Percentiles rank a stretch among this genome's conserved stretches.
Conservation (phyloP, 2,888 invertebrate genomes). For the Diaphora mendica region DNA sequence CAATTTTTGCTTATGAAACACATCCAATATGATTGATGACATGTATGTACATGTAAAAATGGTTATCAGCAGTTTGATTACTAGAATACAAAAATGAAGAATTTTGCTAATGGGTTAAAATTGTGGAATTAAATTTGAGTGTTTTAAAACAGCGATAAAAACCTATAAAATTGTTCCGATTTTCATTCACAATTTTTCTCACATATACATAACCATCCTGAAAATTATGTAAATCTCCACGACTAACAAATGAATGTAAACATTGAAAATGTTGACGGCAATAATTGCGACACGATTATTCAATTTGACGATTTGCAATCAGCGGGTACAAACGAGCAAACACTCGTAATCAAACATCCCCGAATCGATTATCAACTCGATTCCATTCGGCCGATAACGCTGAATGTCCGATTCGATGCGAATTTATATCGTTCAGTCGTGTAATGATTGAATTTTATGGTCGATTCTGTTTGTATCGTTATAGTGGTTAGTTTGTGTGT, state of each 20-base stretch:
- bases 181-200: slow-evolving; percentile 47
- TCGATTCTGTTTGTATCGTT: slow-evolving; percentile 38
- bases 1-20: not conserved
- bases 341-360: slow-evolving; percentile 77
- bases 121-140: not conserved
- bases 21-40: not conserved
- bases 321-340: slow-evolving; percentile 82
- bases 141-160: slow-evolving; percentile 4
- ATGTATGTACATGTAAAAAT: not conserved
- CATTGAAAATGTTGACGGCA: slow-evolving; percentile 69
- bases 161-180: slow-evolving; percentile 31
- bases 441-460: slow-evolving; percentile 59
- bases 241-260: slow-evolving; percentile 68
- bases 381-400: slow-evolving; percentile 57
- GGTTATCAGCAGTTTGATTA: too few relatives aligned
- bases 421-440: slow-evolving; percentile 51
- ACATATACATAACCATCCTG: slow-evolving; percentile 38
- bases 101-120: not conserved
- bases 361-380: slow-evolving; percentile 79
- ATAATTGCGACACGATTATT: slow-evolving; percentile 81
- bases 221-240: slow-evolving; percentile 62
- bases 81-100: not conserved
- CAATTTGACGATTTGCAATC: slow-evolving; percentile 84
- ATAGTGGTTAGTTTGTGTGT: slow-evolving; percentile 24
- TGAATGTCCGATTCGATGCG: slow-evolving; percentile 54